A percentile compares a stretch with the other conserved stretches of the same genome.
Conservation (phyloP, 1,140 invertebrate species). For the Pseudomyrmex sp. region DNA sequence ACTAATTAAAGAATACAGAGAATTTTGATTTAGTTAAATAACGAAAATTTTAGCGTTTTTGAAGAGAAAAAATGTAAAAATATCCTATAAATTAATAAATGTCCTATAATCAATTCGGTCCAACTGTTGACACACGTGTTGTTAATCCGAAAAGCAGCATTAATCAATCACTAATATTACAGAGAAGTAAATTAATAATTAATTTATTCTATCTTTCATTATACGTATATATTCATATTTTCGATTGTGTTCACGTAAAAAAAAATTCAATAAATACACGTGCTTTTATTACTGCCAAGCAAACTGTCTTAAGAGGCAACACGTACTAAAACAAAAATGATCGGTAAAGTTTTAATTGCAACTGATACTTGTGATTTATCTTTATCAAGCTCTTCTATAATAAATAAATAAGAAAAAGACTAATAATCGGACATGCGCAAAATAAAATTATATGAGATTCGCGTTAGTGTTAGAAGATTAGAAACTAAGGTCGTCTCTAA, state of each 20-base stretch:
- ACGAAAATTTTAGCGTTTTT: not conserved
- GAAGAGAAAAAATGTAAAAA: not conserved
- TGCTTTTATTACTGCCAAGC: slow-evolving; percentile 70
- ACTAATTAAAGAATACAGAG: no score
- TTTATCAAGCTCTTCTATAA: no score
- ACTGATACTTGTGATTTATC: no score
- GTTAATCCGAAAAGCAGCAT: not conserved
- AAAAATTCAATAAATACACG: slow-evolving; percentile 17
- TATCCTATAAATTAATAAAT: not conserved
- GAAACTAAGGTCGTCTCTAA: not conserved
- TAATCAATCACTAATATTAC: not conserved
- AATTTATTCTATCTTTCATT: not conserved
- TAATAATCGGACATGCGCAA: no score
- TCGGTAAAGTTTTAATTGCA: no score
- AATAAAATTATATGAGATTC: not conserved
- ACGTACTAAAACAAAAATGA: not conserved
- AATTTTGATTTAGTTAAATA: not conserved
- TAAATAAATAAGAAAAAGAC: no score
- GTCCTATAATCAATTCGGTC: not conserved
- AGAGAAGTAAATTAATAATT: not conserved
- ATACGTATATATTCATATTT: not conserved
- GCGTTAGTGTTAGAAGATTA: slow-evolving; percentile 6
- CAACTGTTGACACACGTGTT: not conserved
- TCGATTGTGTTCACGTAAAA: not conserved
- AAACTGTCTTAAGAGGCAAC: slow-evolving; percentile 45